Evolutionary conservation across 2,113 vertebrate genomes (phyloP).

Genomic region (Oryzias melastigma): DNA sequence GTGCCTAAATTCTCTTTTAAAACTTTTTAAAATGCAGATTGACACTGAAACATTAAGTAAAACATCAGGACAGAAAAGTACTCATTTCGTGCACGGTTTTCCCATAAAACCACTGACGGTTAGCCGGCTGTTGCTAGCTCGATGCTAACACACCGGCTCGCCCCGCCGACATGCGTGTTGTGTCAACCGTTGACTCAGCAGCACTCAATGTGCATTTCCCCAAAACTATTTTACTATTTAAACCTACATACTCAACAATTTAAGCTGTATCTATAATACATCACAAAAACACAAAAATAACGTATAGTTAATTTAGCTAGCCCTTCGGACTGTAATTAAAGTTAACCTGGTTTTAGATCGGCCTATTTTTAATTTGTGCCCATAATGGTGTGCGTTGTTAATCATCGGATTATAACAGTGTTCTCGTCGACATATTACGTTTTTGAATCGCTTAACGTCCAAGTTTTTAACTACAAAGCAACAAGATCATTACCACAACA

Average conservation of each 20-base stretch:
- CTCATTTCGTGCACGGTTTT: slow-evolving; percentile 5
- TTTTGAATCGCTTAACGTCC: fast-evolving
- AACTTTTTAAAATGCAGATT: too few species aligned
- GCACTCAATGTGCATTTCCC: too few species aligned
- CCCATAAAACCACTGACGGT: not conserved
- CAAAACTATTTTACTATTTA: too few species aligned
- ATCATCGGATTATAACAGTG: too few species aligned
- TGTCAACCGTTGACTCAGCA: slow-evolving; percentile 1
- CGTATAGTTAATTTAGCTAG: not conserved
- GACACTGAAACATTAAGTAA: too few species aligned
- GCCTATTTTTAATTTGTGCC: too few species aligned
- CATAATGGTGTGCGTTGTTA: too few species aligned
- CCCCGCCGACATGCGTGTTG: not conserved
- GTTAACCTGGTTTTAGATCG: slow-evolving; percentile 9
- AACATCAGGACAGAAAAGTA: not conserved
- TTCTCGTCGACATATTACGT: not conserved
- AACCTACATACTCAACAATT: not conserved
- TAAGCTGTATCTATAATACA: not conserved
- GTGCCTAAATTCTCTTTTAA: too few species aligned
- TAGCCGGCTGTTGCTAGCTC: slow-evolving; percentile 33
- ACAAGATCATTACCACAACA: slow-evolving; percentile 29
- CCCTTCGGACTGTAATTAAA: not conserved
- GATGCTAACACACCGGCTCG: slow-evolving; percentile 4
- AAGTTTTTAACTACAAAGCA: not conserved
- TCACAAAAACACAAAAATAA: fast-evolving